Percentiles rank a stretch among this genome's conserved stretches.
Conservation (phyloP, 2,797 vertebrate genomes). For the Aphelocoma californica region DNA sequence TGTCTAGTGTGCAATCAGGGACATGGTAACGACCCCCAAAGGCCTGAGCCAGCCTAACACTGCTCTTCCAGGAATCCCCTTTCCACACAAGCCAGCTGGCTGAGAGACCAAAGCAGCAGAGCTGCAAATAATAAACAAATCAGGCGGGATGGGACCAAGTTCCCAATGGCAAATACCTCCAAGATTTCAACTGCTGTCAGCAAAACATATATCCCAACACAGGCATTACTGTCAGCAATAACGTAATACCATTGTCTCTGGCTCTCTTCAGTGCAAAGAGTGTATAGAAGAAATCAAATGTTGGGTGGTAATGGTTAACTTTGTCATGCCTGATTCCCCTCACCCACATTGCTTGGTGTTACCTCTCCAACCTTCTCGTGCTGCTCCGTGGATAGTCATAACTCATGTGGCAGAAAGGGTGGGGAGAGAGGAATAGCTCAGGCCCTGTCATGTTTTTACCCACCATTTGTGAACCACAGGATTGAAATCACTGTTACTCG, state of each 20-base stretch:
- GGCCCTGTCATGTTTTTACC: not conserved
- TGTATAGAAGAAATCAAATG: not conserved
- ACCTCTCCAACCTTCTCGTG: not conserved
- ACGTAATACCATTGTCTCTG: not conserved
- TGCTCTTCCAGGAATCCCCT: conserved; percentile 23
- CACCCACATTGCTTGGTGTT: not conserved
- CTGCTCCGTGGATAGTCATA: not conserved
- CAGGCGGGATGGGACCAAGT: not conserved
- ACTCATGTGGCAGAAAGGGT: not conserved
- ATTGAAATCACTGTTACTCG: not conserved
- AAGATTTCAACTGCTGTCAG: conserved; percentile 18
- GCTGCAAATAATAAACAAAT: conserved; percentile 22
- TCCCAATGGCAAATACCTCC: not conserved
- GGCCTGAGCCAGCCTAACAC: not conserved
- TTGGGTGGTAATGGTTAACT: not conserved
- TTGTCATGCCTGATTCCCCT: not conserved
- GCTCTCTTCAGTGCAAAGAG: not conserved
- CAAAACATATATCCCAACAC: not conserved
- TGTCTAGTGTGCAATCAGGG: not conserved
- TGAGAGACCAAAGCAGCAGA: not conserved
- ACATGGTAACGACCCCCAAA: not conserved
- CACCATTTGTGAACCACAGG: not conserved
- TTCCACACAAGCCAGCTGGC: conserved; percentile 33
- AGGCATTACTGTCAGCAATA: not conserved
- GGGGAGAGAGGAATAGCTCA: not conserved